phyloP scores from a whole-genome alignment of 2,113 vertebrate genomes.

The Petromus typicus region DNA sequence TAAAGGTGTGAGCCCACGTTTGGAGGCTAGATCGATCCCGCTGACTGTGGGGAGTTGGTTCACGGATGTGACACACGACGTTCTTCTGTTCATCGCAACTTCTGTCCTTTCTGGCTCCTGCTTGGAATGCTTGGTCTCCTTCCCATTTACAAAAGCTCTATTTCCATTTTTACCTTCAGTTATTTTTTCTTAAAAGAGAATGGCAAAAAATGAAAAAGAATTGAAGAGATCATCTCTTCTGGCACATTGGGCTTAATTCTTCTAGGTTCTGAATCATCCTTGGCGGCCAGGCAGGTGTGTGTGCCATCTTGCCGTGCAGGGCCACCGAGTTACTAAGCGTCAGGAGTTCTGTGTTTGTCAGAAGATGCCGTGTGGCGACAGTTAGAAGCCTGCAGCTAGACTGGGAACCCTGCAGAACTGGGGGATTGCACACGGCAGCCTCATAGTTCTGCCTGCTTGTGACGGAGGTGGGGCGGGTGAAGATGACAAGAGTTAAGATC shows the following conservation, averaged over 20 bases:
- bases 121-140: background rate
- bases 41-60: background rate
- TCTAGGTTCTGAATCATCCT: slow-evolving; percentile 16
- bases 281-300: background rate
- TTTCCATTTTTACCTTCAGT: background rate
- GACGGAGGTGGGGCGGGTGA: background rate
- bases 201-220: background rate
- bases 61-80: background rate
- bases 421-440: background rate
- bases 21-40: background rate
- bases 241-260: background rate
- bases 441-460: background rate
- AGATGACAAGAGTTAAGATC: background rate
- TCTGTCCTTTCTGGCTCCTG: background rate
- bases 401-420: slow-evolving; percentile 6
- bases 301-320: background rate
- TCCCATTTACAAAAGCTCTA: background rate
- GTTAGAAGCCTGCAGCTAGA: background rate
- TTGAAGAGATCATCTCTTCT: background rate
- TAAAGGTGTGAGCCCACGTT: background rate
- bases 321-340: background rate
- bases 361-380: background rate
- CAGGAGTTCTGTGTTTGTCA: background rate
- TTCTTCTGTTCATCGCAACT: background rate
- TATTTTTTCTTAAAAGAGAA: background rate